Percentiles rank a stretch among this genome's conserved stretches.
These are phyloP conservation scores for Petrocephalus zakoni DNA, from an alignment of 2,113 vertebrate genomes.

Conservation along the genomic window DNA sequence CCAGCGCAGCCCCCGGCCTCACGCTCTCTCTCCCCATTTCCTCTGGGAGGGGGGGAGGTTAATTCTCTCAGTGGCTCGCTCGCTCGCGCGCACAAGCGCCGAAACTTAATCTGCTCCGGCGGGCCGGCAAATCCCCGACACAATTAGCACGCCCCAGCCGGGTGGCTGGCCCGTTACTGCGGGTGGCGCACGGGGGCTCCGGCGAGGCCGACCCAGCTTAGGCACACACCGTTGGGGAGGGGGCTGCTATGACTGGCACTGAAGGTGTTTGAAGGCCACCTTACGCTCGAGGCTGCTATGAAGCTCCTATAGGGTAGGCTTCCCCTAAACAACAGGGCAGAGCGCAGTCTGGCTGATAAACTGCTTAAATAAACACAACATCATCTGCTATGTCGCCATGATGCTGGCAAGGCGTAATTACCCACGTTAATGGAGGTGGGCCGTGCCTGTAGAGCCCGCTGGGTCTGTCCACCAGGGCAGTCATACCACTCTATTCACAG, in stretches of 20 bases:
- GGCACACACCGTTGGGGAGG: not conserved
- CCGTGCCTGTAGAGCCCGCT: not conserved
- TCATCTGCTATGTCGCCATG: not conserved
- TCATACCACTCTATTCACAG: not conserved
- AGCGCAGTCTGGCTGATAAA: not conserved
- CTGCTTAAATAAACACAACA: not conserved
- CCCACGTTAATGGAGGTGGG: not conserved
- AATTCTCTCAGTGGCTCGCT: slow-evolving; percentile 48
- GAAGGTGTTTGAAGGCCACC: not conserved
- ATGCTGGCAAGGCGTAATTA: not conserved
- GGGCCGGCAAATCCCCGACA: slow-evolving; percentile 58
- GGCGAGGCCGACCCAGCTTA: not conserved
- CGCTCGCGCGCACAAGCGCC: slow-evolving; percentile 42
- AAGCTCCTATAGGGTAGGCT: not conserved
- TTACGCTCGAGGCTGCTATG: not conserved
- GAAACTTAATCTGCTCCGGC: slow-evolving; percentile 58
- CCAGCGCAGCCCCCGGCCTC: slow-evolving; percentile 35
- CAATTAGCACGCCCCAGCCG: slow-evolving; percentile 60
- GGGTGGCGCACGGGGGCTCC: slow-evolving; percentile 9
- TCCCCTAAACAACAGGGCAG: not conserved
- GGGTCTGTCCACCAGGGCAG: not conserved
- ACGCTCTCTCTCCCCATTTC: slow-evolving; percentile 30
- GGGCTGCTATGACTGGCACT: not conserved
- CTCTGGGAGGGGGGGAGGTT: slow-evolving; percentile 33
- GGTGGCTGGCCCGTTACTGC: slow-evolving; percentile 43